Base-by-base conservation (phyloP, 2,113 vertebrate genomes). In the Bolborhynchus lineola region DNA sequence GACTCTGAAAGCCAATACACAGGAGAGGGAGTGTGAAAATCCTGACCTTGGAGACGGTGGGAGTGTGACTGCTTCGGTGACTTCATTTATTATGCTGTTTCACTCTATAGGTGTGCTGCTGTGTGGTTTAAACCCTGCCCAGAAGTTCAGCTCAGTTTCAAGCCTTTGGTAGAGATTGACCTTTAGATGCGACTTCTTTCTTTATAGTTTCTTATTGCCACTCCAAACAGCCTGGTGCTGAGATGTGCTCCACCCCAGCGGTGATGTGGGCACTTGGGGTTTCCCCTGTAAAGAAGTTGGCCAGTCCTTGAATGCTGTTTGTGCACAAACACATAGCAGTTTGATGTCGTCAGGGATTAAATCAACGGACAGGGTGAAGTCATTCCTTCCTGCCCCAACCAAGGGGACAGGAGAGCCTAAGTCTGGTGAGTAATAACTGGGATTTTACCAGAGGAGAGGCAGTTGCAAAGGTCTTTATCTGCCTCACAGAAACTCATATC, bases 21-120 rank as follows among this genome's bases (percentile, higher is more conserved):
- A 21, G 28, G 84, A 76, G 78, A 80, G 41, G 63, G n/a, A 87
- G 89, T 93, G 93, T 96, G 92, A 97, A 94, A 95, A 91, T 31
- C 53, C 82, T 89, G 92, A 95, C 95, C 93, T 95, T 89, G 89
- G 67, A 82, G 69, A 33, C n/a, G 69, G 69, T 57, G 57, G 53
- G 44, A 84, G 52, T 44, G 84, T 49, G 86, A 71, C 80, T 92
- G 41, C 85, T 86, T 41, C 0, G 0, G 82, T 93, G 87, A 64
- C 81, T 89, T 95, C 62, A 94, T 93, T 85, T 91, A 69, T 93
- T 94, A 76, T 47, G 89, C 89, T 84, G 50, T 70, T 82, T 88
- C 93, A 29, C 50, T 83, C 84, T 60, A 42, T 64, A 64, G 50
- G 17, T 79, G 13, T 80, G 77, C 78, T 95, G 70, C 75, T 81